Base-by-base conservation (phyloP, 1,140 invertebrate species). In the Druon quercuslanigerum region DNA sequence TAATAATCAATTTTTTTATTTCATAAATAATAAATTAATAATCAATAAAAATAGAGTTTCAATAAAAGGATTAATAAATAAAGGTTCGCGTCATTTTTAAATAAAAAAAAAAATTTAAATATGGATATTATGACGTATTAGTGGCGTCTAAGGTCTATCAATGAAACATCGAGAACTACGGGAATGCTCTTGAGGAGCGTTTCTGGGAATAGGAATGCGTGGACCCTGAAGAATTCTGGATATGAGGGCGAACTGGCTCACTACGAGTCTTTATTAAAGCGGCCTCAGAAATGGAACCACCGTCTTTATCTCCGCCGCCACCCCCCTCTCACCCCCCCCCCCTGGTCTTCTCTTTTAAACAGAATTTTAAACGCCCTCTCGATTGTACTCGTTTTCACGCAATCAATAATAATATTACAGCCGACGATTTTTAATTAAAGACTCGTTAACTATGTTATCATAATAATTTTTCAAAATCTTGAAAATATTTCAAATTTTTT, bases 241-340 rank as follows among this genome's bases (percentile, higher is more conserved):
- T 90, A 89, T 89, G 88, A 87, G 85, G 73, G 73, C 80, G 78
- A 76, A 78, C 77, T 72, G 79, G 79, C 82, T 79, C 80, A 76
- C 71, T 75, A 79, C 78, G 72, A 80, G 75, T 85, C 90, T 91
- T 91, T 91, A 91, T 90, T 91, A 91, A 91, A 89, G 79, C 85
- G 80, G 74, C 77, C 76, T 74, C 78, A 78, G 79, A 84, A 84
- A 84, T 84, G 82, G 82, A 78, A 73, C 78, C 82, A 73, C 76
- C 80, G 78, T 82, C 76, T 80, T 84, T 75, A 51, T 72, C 66
- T n/a, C 17, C 75, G 77, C 72, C 79, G 74, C 74, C 76, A 57
- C 77, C 78, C 79, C 73, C 56, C 78, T 76, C 74, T 79, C n/a
- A n/a, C n/a, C n/a, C 70, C 77, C 78, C 79, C 73, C 56, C 78